Evolutionary conservation across 2,113 vertebrate genomes (phyloP), one percentile per base, ranked within the genome.

Genomic region (Elephantulus edwardii): DNA sequence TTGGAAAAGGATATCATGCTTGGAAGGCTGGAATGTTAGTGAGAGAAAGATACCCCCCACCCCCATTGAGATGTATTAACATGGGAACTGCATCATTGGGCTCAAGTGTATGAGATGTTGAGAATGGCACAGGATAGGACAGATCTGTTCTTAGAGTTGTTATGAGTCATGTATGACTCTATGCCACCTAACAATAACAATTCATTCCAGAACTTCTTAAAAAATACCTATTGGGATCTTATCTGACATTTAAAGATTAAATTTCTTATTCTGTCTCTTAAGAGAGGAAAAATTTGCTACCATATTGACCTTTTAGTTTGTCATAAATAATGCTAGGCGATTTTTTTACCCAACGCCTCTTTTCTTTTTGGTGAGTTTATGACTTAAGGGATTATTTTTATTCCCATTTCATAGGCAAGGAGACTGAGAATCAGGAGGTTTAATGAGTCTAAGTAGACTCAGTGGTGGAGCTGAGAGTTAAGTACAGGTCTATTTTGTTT

Each of bases 161-260:
- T n/a, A n/a, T n/a, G n/a, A n/a, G n/a, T n/a, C n/a, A n/a, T n/a
- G n/a, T n/a, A n/a, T n/a, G n/a, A n/a, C n/a, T n/a, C n/a, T n/a
- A n/a, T n/a, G n/a, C n/a, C n/a, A n/a, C n/a, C n/a, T n/a, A n/a
- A n/a, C n/a, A n/a, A n/a, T n/a, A n/a, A n/a, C n/a, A n/a, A 88
- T 92, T 89, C 3, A 87, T 82, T 52, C n/a, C 86, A 90, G 92
- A 70, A 85, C 46, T 54, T 22, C 68, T 17, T 54, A 74, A 72
- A 10, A 75, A 22, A 42, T 28, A 30, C 13, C 40, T 70, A 6
- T 42, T 42, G 58, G 42, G 42, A 77, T 87, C 22, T 88, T 84
- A 42, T 74, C 26, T 75, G 48, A 64, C 48, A 79, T n/a, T 72
- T 50, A 52, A 89, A 58, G 26, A 20, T 81, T 91, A 83, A 2